phyloP scores from a whole-genome alignment of 2,888 invertebrate genomes.

The Rapana venosa region DNA sequence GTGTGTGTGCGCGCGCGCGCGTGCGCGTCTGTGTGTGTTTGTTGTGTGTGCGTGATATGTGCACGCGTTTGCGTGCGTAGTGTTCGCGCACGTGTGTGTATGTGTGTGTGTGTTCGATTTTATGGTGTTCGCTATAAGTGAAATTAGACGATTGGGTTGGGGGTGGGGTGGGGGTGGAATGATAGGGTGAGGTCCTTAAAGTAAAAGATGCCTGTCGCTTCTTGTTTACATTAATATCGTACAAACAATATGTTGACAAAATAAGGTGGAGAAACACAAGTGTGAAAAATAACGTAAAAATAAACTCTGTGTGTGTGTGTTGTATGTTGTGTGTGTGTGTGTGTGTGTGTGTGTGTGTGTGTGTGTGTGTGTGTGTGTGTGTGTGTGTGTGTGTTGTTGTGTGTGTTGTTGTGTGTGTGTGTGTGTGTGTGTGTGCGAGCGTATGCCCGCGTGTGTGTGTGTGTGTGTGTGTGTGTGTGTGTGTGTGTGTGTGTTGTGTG shows the following conservation, averaged over 20 bases:
- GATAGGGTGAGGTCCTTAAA: not conserved
- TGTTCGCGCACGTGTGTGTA: not conserved
- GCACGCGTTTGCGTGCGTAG: not conserved
- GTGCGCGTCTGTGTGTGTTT: no score
- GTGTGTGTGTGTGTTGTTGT: not conserved
- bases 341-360: not conserved
- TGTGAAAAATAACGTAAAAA: not conserved
- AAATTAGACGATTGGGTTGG: no score
- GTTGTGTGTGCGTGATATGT: no score
- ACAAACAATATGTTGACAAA: no score
- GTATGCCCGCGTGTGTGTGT: not conserved
- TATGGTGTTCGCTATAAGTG: no score
- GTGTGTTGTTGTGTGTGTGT: conserved; percentile 13
- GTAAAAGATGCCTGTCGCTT: no score
- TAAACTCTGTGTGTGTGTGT: not conserved
- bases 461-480: conserved; percentile 17
- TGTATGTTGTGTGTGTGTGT: not conserved
- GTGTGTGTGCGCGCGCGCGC: no score
- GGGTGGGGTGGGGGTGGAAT: not conserved
- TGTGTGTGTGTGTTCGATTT: not conserved
- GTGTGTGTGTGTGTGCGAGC: conserved; percentile 18
- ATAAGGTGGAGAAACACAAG: not conserved
- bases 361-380: not conserved
- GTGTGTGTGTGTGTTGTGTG: not conserved
- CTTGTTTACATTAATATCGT: no score